Evolutionary conservation across 2,113 vertebrate genomes (phyloP), one percentile per base, ranked within the genome.

Genomic region (Sebastes fasciatus): DNA sequence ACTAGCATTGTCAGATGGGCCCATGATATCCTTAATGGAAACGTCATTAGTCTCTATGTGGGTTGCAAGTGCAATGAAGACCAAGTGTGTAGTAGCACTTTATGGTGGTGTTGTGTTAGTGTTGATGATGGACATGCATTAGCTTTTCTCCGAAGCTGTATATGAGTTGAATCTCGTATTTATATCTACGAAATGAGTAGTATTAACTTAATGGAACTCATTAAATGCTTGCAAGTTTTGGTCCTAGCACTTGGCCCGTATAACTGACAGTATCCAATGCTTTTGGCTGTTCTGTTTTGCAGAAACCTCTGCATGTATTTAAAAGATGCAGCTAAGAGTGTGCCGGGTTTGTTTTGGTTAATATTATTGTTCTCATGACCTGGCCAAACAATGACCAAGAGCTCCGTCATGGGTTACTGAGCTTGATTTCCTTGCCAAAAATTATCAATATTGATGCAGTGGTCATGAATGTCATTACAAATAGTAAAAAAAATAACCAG

Each of bases 11-110:
- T 86, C 52, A 86, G 77, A 89, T 74, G 64, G 71, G 55, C 58
- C 71, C 46, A 82, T 71, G 66, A 86, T 87, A 72, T 81, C 73
- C 84, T 61, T 86, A 90, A 92, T 91, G 86, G 89, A 91, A 89
- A 86, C 61, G 71, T 81, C 19, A 80, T 91, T 77, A 77, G 74
- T 72, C 45, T 74, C 17, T 48, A 76, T 90, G 63, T 76, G 79
- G 80, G 55, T 63, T 78, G 48, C n/a, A 82, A 65, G 55, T 73
- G 79, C 46, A 19, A 68, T 55, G 48, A 77, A 84, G 34, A 34
- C 34, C 34, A 34, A 34, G 43, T 51, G 51, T 75, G 14, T n/a
- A 23, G 52, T 14, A 52, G 78, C 77, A 69, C 76, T 87, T 86
- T 66, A 76, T 85, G 71, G 54, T 82, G 34, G 51, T 71, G 26